Percentiles rank a stretch among this genome's conserved stretches.
Conservation (phyloP, 2,888 invertebrate species). For the Drosophila colorata region DNA sequence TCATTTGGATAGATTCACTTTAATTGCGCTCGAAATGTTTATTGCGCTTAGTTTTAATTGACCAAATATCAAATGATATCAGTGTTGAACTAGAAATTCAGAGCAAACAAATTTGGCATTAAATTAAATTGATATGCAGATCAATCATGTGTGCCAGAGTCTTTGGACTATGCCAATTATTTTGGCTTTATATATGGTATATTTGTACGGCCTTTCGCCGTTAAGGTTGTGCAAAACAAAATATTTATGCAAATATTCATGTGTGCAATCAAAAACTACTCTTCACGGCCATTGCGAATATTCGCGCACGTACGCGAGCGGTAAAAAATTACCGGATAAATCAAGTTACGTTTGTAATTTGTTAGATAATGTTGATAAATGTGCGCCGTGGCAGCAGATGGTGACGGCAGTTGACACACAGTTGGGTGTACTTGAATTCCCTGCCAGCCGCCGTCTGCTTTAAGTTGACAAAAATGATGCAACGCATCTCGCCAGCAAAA, state of each 20-base stretch:
- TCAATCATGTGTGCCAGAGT: neutral
- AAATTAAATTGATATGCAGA: neutral
- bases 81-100: neutral
- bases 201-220: neutral
- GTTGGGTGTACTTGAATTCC: constrained; percentile 62
- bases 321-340: constrained; percentile 83
- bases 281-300: constrained; percentile 72
- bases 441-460: constrained; percentile 6
- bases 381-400: constrained; percentile 57
- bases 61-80: constrained; percentile 21
- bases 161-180: neutral
- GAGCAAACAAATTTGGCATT: neutral
- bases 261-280: constrained; percentile 53
- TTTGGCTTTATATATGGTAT: too few relatives aligned
- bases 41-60: constrained; percentile 30
- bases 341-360: constrained; percentile 84
- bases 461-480: constrained; percentile 52
- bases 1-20: constrained; percentile 71
- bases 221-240: constrained; percentile 15
- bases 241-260: constrained; percentile 44
- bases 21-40: constrained; percentile 56
- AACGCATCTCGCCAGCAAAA: constrained; percentile 32
- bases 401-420: constrained; percentile 49
- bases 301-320: constrained; percentile 47
- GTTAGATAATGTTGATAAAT: constrained; percentile 83